phyloP scores from a whole-genome alignment of 2,113 vertebrate species.

The Nettapus auritus region DNA sequence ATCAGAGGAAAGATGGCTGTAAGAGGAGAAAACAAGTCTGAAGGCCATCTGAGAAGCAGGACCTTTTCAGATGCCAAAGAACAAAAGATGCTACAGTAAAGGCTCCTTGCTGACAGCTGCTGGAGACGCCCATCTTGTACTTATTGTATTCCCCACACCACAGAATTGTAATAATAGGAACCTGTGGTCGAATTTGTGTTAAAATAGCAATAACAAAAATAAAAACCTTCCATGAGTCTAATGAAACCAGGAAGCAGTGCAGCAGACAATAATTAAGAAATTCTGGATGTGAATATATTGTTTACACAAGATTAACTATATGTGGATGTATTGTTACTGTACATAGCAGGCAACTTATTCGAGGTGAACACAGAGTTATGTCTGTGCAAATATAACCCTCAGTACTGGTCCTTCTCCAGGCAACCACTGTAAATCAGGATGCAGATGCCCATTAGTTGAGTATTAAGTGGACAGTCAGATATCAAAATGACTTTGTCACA shows the following conservation, averaged over 20 bases:
- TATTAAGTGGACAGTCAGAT: conserved; percentile 30
- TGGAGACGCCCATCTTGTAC: not conserved
- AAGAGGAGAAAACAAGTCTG: not conserved
- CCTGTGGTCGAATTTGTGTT: not conserved
- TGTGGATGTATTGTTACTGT: not conserved
- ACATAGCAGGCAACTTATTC: not conserved
- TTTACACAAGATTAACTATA: not conserved
- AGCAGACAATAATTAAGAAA: not conserved
- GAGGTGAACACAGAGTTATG: not conserved
- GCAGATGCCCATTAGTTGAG: conserved; percentile 19
- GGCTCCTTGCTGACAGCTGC: not conserved
- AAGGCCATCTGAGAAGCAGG: not conserved
- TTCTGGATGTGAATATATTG: not conserved
- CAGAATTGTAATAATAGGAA: not conserved
- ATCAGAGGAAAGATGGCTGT: not conserved
- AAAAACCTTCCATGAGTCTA: not conserved
- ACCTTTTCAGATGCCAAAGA: not conserved
- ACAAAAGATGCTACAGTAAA: not conserved
- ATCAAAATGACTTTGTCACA: not conserved
- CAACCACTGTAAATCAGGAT: conserved; percentile 13
- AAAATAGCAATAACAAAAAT: not conserved
- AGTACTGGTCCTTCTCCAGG: not conserved
- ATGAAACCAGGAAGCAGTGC: not conserved
- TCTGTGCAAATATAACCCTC: not conserved
- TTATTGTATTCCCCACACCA: not conserved